phyloP scores from a whole-genome alignment of 2,113 vertebrate genomes.

The Proterorhinus semilunaris region DNA sequence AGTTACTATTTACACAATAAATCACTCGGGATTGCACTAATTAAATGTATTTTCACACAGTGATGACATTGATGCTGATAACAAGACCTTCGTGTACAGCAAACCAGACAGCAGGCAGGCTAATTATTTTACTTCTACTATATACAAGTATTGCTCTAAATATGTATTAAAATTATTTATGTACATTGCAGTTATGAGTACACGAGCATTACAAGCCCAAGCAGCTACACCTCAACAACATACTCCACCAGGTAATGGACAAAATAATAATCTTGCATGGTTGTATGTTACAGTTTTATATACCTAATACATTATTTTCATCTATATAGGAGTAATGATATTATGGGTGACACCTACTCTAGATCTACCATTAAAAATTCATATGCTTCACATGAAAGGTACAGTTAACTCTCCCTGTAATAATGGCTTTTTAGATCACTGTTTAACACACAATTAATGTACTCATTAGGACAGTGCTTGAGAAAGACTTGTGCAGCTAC shows the following conservation, averaged over 20 bases:
- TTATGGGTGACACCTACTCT: slow-evolving; percentile 41
- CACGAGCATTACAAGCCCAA: slow-evolving; percentile 58
- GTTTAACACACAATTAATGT: neutral
- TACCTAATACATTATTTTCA: neutral
- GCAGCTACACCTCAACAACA: slow-evolving; percentile 55
- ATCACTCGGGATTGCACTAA: neutral
- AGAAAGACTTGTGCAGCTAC: slow-evolving; percentile 89
- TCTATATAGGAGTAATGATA: slow-evolving; percentile 46
- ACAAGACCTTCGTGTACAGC: slow-evolving; percentile 50
- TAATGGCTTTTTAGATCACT: neutral
- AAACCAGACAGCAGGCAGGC: slow-evolving; percentile 51
- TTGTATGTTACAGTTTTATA: neutral
- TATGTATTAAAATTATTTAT: slow-evolving; percentile 8
- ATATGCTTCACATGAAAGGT: slow-evolving; percentile 68
- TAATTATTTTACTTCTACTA: neutral
- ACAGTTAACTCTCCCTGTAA: neutral
- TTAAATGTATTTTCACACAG: slow-evolving; percentile 31
- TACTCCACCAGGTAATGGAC: slow-evolving; percentile 59
- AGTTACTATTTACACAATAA: neutral
- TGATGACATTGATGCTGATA: slow-evolving; percentile 30
- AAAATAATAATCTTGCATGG: neutral
- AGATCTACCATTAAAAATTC: slow-evolving; percentile 45
- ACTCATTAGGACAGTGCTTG: slow-evolving; percentile 79
- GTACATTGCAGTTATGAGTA: slow-evolving; percentile 62
- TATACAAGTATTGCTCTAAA: neutral